Conservation (phyloP, 1,140 invertebrate species). For the Eumeta japonica region DNA sequence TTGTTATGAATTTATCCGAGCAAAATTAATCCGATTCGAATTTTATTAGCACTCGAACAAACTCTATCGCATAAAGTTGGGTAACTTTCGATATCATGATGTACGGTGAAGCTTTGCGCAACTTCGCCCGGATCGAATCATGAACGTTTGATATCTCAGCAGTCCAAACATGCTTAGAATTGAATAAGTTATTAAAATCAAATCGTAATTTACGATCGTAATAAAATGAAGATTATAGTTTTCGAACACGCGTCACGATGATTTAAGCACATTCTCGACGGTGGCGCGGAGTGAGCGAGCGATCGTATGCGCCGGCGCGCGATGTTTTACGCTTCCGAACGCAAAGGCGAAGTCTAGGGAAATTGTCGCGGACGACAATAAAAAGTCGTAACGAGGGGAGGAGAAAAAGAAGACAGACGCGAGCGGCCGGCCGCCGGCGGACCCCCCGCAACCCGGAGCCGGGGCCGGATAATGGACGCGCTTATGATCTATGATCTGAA, state of each 20-base stretch:
- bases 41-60: too few species aligned
- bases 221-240: slow-evolving; percentile 47
- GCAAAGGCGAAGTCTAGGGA: slow-evolving; percentile 27
- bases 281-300: slow-evolving; percentile 29
- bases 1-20: background rate
- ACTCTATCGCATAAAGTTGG: background rate
- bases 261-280: slow-evolving; percentile 33
- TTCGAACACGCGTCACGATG: slow-evolving; percentile 20
- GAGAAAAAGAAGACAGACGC: slow-evolving; percentile 20
- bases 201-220: slow-evolving; percentile 47
- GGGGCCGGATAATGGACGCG: slow-evolving; percentile 38
- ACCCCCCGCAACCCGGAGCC: slow-evolving; percentile 36
- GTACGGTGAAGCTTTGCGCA: background rate
- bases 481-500: slow-evolving; percentile 57
- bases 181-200: slow-evolving; percentile 52
- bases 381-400: slow-evolving; percentile 20
- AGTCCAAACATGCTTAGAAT: slow-evolving; percentile 19
- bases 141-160: background rate
- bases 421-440: slow-evolving; percentile 9
- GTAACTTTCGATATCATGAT: background rate
- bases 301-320: slow-evolving; percentile 32
- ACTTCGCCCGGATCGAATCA: background rate
- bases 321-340: slow-evolving; percentile 35
- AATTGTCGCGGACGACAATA: slow-evolving; percentile 41
- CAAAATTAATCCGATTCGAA: background rate